These are phyloP conservation scores for Trematomus loennbergii DNA, from an alignment of 2,113 vertebrate species.

Conservation along the genomic window DNA sequence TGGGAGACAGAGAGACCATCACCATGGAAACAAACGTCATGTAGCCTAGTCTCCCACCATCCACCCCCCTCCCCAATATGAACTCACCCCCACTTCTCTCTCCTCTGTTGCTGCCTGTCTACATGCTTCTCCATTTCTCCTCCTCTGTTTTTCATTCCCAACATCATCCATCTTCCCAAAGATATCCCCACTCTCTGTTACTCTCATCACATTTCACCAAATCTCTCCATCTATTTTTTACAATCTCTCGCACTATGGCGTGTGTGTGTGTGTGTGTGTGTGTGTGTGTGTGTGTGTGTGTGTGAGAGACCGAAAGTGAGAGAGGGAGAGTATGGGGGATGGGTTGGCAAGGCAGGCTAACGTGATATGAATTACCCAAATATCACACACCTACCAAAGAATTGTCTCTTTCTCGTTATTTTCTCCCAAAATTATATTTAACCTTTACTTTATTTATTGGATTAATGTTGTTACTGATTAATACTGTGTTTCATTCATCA, in stretches of 20 bases:
- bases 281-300: background rate
- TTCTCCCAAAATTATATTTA: background rate
- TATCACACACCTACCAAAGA: constrained; percentile 21
- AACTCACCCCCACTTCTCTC: constrained; percentile 57
- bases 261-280: background rate
- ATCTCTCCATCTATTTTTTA: constrained; percentile 3
- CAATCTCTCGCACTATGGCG: background rate
- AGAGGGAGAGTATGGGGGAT: constrained; percentile 38
- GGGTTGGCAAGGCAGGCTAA: constrained; percentile 39
- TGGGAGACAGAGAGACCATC: constrained; percentile 81
- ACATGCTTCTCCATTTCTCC: constrained; percentile 54
- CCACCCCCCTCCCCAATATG: constrained; percentile 69
- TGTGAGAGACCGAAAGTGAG: constrained; percentile 18
- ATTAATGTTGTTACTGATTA: background rate
- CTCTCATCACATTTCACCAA: constrained; percentile 22
- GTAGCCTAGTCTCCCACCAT: constrained; percentile 74
- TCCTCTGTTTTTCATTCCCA: constrained; percentile 49
- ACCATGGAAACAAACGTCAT: constrained; percentile 84
- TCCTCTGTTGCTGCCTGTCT: constrained; percentile 61
- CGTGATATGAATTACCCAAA: constrained; percentile 44
- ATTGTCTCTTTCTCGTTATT: background rate
- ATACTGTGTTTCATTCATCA: background rate
- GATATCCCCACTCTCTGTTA: constrained; percentile 14
- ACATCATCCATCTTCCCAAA: constrained; percentile 68
- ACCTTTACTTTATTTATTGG: background rate